A percentile compares a stretch with the other conserved stretches of the same genome.
These are phyloP conservation scores for Vombatus ursinus DNA, from an alignment of 2,113 vertebrate genomes.

Conservation along the genomic window DNA sequence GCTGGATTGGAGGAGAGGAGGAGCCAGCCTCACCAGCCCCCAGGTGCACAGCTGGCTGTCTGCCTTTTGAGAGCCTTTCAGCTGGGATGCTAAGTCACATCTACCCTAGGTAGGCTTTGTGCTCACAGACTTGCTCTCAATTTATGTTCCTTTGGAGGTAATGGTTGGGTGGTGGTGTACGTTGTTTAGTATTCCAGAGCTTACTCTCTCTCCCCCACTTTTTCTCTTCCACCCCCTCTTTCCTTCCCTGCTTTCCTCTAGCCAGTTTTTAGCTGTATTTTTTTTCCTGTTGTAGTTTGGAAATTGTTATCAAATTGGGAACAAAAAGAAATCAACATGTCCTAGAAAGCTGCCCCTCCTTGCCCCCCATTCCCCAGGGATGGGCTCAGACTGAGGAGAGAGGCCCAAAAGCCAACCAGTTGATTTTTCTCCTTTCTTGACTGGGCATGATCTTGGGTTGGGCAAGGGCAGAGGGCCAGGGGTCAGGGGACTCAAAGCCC, in stretches of 20 bases:
- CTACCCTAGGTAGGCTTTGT: slow-evolving; percentile 76
- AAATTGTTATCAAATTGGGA: slow-evolving; percentile 62
- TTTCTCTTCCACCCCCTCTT: not conserved
- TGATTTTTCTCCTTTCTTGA: not conserved
- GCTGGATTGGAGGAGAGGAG: slow-evolving; percentile 9
- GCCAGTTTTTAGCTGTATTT: slow-evolving; percentile 66
- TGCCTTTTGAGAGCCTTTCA: not conserved
- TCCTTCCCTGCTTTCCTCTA: slow-evolving; percentile 33
- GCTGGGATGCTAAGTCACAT: slow-evolving; percentile 41
- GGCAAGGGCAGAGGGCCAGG: not conserved
- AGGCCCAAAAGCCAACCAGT: not conserved
- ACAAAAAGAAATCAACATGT: slow-evolving; percentile 33
- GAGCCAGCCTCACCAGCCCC: slow-evolving; percentile 27
- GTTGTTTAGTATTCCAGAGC: slow-evolving; percentile 61
- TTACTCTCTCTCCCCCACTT: slow-evolving; percentile 16
- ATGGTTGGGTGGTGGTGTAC: slow-evolving; percentile 41
- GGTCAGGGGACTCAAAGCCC: not conserved
- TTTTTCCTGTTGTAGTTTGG: slow-evolving; percentile 73
- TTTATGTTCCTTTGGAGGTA: slow-evolving; percentile 52
- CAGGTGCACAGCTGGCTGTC: not conserved
- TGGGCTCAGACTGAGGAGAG: not conserved
- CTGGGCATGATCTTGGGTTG: not conserved
- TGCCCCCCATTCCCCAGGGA: not conserved
- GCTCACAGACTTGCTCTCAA: slow-evolving; percentile 38
- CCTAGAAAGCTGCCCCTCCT: not conserved